Percentiles rank a stretch among this genome's conserved stretches.
These are phyloP conservation scores for Drosophila mettleri DNA, from an alignment of 2,888 invertebrate species.

Conservation along the genomic window DNA sequence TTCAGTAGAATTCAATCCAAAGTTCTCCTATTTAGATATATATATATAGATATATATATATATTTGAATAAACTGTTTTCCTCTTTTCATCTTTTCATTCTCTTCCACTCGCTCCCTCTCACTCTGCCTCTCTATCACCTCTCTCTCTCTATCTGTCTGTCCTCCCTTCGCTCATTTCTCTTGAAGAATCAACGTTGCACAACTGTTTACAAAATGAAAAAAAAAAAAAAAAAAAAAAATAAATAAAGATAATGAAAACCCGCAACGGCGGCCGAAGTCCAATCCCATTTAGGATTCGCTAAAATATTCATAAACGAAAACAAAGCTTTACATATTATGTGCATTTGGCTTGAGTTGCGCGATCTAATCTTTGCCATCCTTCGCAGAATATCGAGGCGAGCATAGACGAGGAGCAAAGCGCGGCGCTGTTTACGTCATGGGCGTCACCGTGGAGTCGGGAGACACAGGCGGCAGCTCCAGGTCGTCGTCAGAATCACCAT, in stretches of 20 bases:
- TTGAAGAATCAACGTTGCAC: constrained; percentile 29
- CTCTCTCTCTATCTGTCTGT: background rate
- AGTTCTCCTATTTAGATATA: no score
- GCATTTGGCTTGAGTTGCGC: background rate
- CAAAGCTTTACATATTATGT: constrained; percentile 4
- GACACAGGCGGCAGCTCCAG: constrained; percentile 83
- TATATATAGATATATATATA: no score
- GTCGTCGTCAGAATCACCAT: constrained; percentile 85
- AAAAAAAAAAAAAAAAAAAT: background rate
- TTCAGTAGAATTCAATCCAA: background rate
- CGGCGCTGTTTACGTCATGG: constrained; percentile 20
- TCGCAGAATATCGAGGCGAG: constrained; percentile 35
- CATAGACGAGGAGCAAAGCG: background rate
- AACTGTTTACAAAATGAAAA: constrained; percentile 4
- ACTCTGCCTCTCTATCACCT: background rate
- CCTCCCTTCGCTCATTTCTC: constrained; percentile 3
- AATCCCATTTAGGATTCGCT: constrained; percentile 15
- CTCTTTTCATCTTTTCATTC: background rate
- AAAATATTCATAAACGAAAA: background rate
- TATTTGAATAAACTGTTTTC: background rate
- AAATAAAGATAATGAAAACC: background rate
- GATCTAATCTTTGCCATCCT: constrained; percentile 42
- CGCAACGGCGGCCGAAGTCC: constrained; percentile 13
- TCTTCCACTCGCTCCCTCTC: no score
- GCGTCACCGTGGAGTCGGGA: constrained; percentile 80